Base-by-base conservation (phyloP, 2,888 invertebrate genomes). In the Netelia inedita region DNA sequence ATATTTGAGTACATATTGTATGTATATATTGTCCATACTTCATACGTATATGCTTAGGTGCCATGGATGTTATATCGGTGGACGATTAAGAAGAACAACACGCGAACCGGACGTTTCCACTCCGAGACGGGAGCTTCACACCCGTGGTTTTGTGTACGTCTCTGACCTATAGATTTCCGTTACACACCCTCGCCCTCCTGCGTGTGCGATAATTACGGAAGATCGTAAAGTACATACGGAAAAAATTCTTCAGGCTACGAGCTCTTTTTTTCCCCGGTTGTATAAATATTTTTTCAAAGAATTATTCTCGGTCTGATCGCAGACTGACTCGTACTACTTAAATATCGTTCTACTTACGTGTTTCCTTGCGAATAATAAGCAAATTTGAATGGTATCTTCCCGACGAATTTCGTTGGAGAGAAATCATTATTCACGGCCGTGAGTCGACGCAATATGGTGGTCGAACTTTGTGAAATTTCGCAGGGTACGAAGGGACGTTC, bases 21-120 rank as follows among this genome's bases (percentile, higher is more conserved):
- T 53, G 1, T 11, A 50, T 11, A n/a, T 53, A 53, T n/a, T 28
- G 28, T 28, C 28, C 28, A 28, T 28, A 28, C 28, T 19, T 9
- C 16, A 57, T 16, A 57, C 19, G 28, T n/a, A 57, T 28, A 46
- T 1, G 46, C 19, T 16, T 28, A 61, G 10, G 11, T 21, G 23
- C 2, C 28, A 57, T 19, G 57, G 16, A 16, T 9, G 19, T 57
- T 57, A 57, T 57, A 57, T 16, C 16, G 16, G 16, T 41, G 46
- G 43, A 71, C 63, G 61, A 71, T 71, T 71, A 71, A 79, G 61
- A 71, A 55, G 28, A 61, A 71, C 43, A 69, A 5, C 80, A 80
- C 80, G 83, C 83, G 83, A 84, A 80, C 72, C 72, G 41, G 50
- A 72, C 53, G 76, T 73, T 81, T 78, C 68, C 63, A 46, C 19